These are phyloP conservation scores for Carposina sasakii DNA, from an alignment of 1,140 invertebrate genomes.

Conservation along the genomic window DNA sequence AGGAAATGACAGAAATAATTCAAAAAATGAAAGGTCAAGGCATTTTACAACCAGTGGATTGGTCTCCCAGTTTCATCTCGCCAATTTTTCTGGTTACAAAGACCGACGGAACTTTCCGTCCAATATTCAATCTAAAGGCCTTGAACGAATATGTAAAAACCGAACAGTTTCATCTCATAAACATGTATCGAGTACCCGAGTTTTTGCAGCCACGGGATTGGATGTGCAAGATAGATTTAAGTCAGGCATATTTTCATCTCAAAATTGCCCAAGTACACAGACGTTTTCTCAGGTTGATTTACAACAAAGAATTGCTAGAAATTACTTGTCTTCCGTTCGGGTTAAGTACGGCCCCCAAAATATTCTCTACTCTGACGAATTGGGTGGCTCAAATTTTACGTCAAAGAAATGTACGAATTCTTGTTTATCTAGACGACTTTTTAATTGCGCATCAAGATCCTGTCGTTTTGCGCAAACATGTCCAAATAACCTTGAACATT, in stretches of 20 bases:
- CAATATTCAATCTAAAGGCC: slow-evolving; percentile 35
- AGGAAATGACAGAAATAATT: neutral
- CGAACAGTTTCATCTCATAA: slow-evolving; percentile 32
- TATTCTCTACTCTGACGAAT: slow-evolving; percentile 28
- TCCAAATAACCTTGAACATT: slow-evolving; percentile 2
- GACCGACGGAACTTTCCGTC: slow-evolving; percentile 13
- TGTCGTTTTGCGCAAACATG: neutral
- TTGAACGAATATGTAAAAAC: slow-evolving; percentile 28
- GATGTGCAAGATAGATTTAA: slow-evolving; percentile 25
- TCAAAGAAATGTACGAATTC: slow-evolving; percentile 16
- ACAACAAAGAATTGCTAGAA: slow-evolving; percentile 25
- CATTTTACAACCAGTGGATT: slow-evolving; percentile 6
- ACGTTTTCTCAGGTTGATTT: slow-evolving; percentile 18
- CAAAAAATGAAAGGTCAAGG: slow-evolving; percentile 12
- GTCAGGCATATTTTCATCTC: slow-evolving; percentile 52
- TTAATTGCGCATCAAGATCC: slow-evolving; percentile 16
- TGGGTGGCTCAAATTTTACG: slow-evolving; percentile 32
- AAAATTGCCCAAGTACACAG: slow-evolving; percentile 18
- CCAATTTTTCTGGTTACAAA: too few relatives aligned
- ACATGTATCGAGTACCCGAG: slow-evolving; percentile 28
- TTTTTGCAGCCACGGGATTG: slow-evolving; percentile 31
- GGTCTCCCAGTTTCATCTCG: slow-evolving; percentile 28
- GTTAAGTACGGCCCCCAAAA: slow-evolving; percentile 20
- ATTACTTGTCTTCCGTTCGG: slow-evolving; percentile 31
- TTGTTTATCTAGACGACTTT: slow-evolving; percentile 30